A percentile compares a stretch with the other conserved stretches of the same genome.
Conservation (phyloP, 1,140 invertebrate species). For the Sycophila sp. region DNA sequence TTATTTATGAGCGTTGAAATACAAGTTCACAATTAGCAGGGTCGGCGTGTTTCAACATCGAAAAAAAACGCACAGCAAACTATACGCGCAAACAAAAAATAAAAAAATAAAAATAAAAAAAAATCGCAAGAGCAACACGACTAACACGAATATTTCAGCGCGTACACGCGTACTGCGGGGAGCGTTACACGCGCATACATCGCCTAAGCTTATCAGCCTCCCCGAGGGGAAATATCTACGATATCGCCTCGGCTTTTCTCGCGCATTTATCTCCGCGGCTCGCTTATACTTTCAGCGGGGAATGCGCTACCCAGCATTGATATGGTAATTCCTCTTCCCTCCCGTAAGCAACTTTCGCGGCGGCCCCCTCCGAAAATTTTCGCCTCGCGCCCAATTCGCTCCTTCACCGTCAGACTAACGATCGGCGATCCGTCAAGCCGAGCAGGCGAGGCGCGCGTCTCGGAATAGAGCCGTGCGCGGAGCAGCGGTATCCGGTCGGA, state of each 20-base stretch:
- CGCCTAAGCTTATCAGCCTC: background rate
- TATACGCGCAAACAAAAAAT: background rate
- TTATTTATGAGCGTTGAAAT: background rate
- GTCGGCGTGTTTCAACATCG: background rate
- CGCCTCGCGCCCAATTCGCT: background rate
- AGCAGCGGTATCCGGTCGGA: constrained; percentile 23
- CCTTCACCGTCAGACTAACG: constrained; percentile 8
- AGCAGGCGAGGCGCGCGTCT: constrained; percentile 23
- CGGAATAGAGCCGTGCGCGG: constrained; percentile 48
- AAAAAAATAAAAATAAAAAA: background rate
- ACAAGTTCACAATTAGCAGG: background rate
- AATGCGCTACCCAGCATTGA: constrained; percentile 17
- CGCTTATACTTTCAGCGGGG: constrained; percentile 17
- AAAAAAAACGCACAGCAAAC: background rate
- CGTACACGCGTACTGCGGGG: background rate
- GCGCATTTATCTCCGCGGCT: constrained; percentile 21
- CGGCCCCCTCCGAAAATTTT: background rate
- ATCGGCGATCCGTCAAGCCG: constrained; percentile 16
- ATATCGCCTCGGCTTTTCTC: background rate
- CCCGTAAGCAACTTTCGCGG: background rate
- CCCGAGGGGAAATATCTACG: background rate
- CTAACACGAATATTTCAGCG: background rate
- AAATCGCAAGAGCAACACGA: background rate
- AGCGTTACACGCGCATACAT: background rate
- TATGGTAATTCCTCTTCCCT: constrained; percentile 25